Evolutionary conservation across 2,113 vertebrate species (phyloP).

Genomic region (Excalfactoria chinensis): DNA sequence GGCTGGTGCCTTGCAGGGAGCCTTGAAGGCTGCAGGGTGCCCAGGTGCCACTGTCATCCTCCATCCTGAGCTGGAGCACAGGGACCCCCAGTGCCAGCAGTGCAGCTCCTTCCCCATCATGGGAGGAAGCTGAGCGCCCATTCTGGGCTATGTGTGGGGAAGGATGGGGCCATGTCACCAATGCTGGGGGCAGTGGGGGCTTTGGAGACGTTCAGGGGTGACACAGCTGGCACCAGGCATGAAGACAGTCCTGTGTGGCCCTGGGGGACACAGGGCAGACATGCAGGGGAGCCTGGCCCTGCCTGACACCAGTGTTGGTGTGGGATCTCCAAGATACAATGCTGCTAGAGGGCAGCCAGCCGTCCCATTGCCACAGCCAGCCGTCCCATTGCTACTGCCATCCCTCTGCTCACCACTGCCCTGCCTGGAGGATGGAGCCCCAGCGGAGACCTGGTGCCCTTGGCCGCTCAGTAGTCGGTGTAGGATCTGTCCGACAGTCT

Average conservation of each 20-base stretch:
- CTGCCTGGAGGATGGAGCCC: neutral
- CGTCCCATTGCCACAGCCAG: neutral
- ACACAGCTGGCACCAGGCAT: neutral
- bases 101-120: neutral
- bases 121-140: fast-evolving
- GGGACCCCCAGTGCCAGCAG: neutral
- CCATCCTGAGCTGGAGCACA: neutral
- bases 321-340: neutral
- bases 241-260: neutral
- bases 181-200: neutral
- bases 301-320: neutral
- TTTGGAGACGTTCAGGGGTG: fast-evolving
- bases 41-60: neutral
- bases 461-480: conserved; percentile 77
- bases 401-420: neutral
- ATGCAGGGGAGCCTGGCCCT: neutral
- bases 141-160: fast-evolving
- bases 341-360: neutral
- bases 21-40: neutral
- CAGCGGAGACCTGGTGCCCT: conserved; percentile 21
- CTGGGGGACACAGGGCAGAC: fast-evolving
- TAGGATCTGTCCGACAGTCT: conserved; percentile 74
- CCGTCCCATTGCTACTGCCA: neutral
- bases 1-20: neutral
- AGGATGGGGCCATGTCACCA: neutral